phyloP scores from a whole-genome alignment of 2,888 invertebrate genomes.

The Capitulum mitella region DNA sequence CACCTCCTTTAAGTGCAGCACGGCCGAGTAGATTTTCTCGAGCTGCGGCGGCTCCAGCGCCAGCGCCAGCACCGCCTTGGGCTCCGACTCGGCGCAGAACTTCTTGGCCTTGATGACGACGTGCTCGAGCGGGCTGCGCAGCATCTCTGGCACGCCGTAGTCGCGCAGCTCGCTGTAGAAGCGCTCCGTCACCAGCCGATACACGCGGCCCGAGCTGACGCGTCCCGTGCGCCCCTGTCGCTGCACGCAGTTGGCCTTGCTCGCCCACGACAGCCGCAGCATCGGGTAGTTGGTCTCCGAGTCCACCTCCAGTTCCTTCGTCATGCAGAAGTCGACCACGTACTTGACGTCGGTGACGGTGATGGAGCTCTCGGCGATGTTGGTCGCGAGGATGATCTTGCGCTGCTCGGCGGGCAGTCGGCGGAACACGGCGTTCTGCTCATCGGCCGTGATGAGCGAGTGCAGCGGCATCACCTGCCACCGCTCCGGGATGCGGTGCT shows the following conservation, averaged over 20 bases:
- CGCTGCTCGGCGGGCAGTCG: slow-evolving; percentile 57
- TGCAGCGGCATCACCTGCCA: slow-evolving; percentile 44
- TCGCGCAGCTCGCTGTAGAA: slow-evolving; percentile 51
- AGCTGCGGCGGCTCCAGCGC: slow-evolving; percentile 82
- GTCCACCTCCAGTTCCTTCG: slow-evolving; percentile 71
- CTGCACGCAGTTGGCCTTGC: slow-evolving; percentile 80
- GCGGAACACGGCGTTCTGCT: slow-evolving; percentile 59
- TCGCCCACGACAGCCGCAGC: slow-evolving; percentile 76
- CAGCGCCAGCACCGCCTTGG: slow-evolving; percentile 70
- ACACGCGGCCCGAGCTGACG: slow-evolving; percentile 72
- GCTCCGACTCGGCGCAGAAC: slow-evolving; percentile 64
- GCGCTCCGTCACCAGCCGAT: slow-evolving; percentile 61
- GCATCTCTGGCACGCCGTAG: slow-evolving; percentile 61
- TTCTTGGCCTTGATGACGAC: slow-evolving; percentile 72
- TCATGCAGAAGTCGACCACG: slow-evolving; percentile 91
- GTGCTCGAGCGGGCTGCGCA: slow-evolving; percentile 70
- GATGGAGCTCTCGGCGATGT: slow-evolving; percentile 87
- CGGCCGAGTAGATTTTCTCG: slow-evolving; percentile 67
- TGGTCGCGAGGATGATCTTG: slow-evolving; percentile 81
- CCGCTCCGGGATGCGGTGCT: slow-evolving; percentile 28
- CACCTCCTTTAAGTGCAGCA: slow-evolving; percentile 76
- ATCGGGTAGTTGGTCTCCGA: slow-evolving; percentile 66
- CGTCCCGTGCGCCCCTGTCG: slow-evolving; percentile 85
- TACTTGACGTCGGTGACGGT: slow-evolving; percentile 82
- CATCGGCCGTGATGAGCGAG: slow-evolving; percentile 68